Conservation (phyloP, 2,113 vertebrate genomes). For the Globicephala melas region DNA sequence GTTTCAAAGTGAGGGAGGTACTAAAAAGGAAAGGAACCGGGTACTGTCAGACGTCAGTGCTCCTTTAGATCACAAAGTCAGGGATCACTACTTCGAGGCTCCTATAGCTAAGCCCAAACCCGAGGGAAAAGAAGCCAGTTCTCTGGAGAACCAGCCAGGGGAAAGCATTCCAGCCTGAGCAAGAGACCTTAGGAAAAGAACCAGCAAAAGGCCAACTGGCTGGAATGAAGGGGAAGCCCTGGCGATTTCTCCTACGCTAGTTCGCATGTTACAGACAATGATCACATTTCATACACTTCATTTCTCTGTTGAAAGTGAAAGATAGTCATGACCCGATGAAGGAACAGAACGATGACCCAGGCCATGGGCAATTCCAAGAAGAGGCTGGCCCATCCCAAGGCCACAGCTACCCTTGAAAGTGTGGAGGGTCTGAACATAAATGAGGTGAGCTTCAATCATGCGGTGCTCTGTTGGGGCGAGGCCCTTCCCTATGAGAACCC, state of each 20-base stretch:
- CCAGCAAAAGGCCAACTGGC: background rate
- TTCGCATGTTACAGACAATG: background rate
- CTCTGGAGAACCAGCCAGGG: background rate
- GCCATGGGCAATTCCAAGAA: background rate
- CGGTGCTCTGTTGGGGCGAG: fast-evolving
- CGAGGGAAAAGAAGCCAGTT: background rate
- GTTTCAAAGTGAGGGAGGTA: background rate
- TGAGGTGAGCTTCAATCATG: background rate
- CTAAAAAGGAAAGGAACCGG: background rate
- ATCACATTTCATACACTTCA: background rate
- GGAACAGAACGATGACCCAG: background rate
- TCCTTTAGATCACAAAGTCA: background rate
- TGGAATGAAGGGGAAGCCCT: background rate
- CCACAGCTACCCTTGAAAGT: background rate
- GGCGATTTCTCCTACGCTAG: background rate
- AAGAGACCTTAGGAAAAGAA: background rate
- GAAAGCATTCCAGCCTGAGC: background rate
- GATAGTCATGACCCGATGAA: background rate
- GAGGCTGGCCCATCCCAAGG: background rate
- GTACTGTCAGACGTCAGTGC: background rate
- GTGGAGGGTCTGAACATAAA: background rate
- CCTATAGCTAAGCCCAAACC: background rate
- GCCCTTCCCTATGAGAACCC: background rate
- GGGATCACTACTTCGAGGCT: background rate
- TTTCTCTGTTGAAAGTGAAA: background rate